Conservation (phyloP, 2,113 vertebrate species). For the Beaufortia kweichowensis region DNA sequence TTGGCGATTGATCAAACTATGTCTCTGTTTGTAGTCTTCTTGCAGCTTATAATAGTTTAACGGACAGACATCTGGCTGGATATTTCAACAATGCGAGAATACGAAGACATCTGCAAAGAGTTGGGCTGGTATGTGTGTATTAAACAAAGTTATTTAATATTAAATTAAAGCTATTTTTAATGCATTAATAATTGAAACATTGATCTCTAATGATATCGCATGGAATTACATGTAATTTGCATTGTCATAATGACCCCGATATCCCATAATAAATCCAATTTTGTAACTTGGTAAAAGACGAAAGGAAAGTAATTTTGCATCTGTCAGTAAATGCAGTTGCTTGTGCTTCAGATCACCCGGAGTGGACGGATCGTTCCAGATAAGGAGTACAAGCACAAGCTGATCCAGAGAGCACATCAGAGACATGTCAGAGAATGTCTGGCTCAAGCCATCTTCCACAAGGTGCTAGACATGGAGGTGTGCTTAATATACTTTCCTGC, state of each 20-base stretch:
- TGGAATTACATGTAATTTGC: not conserved
- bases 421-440: constrained; percentile 79
- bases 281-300: constrained; percentile 8
- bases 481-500: constrained; percentile 31
- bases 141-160: too few species aligned
- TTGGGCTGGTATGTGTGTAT: constrained; percentile 81
- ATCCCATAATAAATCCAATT: not conserved
- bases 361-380: constrained; percentile 90
- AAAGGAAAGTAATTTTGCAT: not conserved
- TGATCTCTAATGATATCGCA: not conserved
- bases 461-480: constrained; percentile 91
- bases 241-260: not conserved
- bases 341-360: constrained; percentile 81
- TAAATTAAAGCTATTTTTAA: too few species aligned
- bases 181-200: too few species aligned
- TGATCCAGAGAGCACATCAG: constrained; percentile 81
- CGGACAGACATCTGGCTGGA: constrained; percentile 87
- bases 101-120: constrained; percentile 84
- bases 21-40: constrained; percentile 73
- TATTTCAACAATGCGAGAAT: constrained; percentile 91
- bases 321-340: constrained; percentile 22
- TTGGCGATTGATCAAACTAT: not conserved
- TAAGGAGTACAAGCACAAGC: constrained; percentile 83
- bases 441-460: constrained; percentile 84
- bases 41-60: constrained; percentile 89